Percentiles rank a stretch among this genome's conserved stretches.
Conservation (phyloP, 2,113 vertebrate genomes). For the Tachycineta bicolor region DNA sequence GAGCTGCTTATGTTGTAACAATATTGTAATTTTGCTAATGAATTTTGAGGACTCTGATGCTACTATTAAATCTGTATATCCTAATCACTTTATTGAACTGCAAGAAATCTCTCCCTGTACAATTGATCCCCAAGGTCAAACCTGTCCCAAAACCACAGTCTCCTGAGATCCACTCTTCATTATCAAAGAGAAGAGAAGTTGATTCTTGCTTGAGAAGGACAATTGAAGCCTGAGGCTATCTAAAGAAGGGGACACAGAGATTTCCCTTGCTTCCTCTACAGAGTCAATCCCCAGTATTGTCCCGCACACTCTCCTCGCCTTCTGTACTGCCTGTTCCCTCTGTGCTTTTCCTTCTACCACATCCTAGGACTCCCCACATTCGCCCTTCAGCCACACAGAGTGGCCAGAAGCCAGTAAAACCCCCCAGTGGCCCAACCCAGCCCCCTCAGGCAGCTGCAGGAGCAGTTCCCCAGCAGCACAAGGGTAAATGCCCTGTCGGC, state of each 20-base stretch:
- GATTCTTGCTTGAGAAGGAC: not conserved
- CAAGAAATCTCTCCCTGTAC: not conserved
- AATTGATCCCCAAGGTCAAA: not conserved
- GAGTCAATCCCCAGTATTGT: rapidly evolving
- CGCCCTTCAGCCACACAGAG: not conserved
- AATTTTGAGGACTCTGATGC: not conserved
- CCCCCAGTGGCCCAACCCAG: not conserved
- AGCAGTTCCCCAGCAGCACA: rapidly evolving
- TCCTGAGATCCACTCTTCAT: not conserved
- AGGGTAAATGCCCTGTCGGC: not conserved
- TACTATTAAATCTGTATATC: not conserved
- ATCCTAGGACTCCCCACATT: not conserved
- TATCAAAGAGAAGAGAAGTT: not conserved
- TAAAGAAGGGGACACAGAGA: not conserved
- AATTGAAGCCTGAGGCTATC: not conserved
- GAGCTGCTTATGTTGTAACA: not conserved
- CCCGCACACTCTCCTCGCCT: too few species aligned
- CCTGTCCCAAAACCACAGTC: not conserved
- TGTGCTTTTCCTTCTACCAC: not conserved
- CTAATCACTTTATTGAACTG: not conserved
- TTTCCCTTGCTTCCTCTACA: not conserved
- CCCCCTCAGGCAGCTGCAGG: not conserved
- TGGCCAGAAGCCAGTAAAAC: not conserved
- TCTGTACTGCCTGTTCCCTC: not conserved
- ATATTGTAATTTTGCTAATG: not conserved